Evolutionary conservation across 2,797 vertebrate species (phyloP).

Genomic region (Enteromius treurensis): DNA sequence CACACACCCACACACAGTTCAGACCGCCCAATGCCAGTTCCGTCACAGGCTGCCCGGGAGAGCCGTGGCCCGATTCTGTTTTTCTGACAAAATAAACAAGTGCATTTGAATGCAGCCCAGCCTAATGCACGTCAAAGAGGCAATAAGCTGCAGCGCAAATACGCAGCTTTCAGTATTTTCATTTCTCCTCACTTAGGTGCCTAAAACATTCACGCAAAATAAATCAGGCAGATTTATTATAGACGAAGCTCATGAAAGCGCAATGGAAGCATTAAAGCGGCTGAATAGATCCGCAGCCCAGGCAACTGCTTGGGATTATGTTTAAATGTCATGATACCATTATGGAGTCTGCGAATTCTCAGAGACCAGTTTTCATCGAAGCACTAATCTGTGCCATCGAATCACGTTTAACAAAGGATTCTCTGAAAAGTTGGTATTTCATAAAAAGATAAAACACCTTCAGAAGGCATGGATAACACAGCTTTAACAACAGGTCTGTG

Average conservation of each 20-base stretch:
- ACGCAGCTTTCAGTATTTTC: slow-evolving; percentile 49
- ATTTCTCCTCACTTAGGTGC: slow-evolving; percentile 51
- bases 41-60: slow-evolving; percentile 26
- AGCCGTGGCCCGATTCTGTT: slow-evolving; percentile 30
- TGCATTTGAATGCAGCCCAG: slow-evolving; percentile 50
- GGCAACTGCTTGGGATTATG: slow-evolving; percentile 28
- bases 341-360: slow-evolving; percentile 4
- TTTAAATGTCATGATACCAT: slow-evolving; percentile 38
- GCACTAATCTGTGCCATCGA: neutral
- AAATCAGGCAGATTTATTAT: slow-evolving; percentile 53
- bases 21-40: slow-evolving; percentile 35
- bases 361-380: slow-evolving; percentile 2
- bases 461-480: neutral
- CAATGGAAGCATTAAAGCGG: slow-evolving; percentile 44
- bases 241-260: slow-evolving; percentile 44
- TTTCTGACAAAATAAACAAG: slow-evolving; percentile 41
- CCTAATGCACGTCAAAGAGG: slow-evolving; percentile 49
- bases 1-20: slow-evolving; percentile 33
- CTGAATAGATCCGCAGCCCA: slow-evolving; percentile 9
- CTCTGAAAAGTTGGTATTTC: neutral
- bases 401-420: slow-evolving; percentile 4
- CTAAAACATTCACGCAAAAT: slow-evolving; percentile 49
- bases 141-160: slow-evolving; percentile 51
- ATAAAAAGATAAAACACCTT: slow-evolving; percentile 1
- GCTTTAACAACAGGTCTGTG: slow-evolving; percentile 9